Evolutionary conservation across 1,140 invertebrate genomes (phyloP).

Genomic region (Ptiloglossa arizonensis): DNA sequence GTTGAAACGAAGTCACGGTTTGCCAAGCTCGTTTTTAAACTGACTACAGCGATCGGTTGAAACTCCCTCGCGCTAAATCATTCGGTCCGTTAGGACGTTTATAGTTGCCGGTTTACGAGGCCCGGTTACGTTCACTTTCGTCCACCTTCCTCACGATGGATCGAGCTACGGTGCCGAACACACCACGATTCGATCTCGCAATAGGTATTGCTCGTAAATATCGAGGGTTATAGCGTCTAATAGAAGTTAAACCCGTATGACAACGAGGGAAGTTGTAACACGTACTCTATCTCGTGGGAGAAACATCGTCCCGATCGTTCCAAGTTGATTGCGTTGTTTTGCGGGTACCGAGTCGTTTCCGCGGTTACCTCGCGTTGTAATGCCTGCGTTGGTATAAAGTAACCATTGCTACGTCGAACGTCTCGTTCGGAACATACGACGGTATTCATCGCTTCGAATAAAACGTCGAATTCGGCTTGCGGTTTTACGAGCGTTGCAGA

Average conservation of each 20-base stretch:
- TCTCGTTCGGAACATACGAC: neutral
- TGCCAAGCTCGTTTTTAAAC: neutral
- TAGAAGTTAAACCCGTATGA: neutral
- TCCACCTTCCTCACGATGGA: neutral
- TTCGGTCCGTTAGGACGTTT: conserved; percentile 21
- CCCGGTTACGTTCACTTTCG: conserved; percentile 7
- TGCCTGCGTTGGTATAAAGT: neutral
- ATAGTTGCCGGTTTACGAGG: conserved; percentile 27
- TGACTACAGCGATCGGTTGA: neutral
- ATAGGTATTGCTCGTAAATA: conserved; percentile 7
- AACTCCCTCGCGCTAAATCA: conserved; percentile 21
- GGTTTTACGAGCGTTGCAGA: conserved; percentile 16
- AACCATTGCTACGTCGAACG: neutral
- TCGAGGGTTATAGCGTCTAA: neutral
- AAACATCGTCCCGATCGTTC: neutral
- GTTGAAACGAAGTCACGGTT: conserved; percentile 18
- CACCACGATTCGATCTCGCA: neutral
- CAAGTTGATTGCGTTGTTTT: conserved; percentile 5
- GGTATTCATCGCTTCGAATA: neutral
- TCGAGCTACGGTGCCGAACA: neutral
- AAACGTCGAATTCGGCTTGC: neutral
- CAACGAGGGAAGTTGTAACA: neutral
- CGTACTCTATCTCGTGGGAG: neutral
- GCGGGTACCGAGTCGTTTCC: neutral
- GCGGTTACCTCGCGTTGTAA: neutral